These are phyloP conservation scores for Miniopterus natalensis DNA, from an alignment of 2,113 vertebrate species.

Conservation along the genomic window DNA sequence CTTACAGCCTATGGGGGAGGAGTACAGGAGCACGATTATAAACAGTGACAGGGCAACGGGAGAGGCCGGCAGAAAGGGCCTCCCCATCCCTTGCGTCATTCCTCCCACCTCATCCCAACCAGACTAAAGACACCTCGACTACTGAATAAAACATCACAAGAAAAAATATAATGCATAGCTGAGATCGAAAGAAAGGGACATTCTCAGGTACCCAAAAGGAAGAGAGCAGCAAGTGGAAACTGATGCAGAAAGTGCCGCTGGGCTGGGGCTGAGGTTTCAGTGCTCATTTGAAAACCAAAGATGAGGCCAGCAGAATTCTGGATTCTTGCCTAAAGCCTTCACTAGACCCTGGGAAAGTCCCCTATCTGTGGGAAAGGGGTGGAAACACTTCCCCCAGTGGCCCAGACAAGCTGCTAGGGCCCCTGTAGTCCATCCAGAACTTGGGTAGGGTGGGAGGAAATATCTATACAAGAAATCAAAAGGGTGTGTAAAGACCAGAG, in stretches of 20 bases:
- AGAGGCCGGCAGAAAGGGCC: not conserved
- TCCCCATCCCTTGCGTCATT: not conserved
- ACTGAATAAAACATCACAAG: not conserved
- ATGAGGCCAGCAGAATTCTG: not conserved
- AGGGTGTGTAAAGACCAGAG: not conserved
- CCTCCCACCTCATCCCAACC: too few species aligned
- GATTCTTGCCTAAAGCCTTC: not conserved
- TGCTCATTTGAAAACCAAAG: not conserved
- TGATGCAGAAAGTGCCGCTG: not conserved
- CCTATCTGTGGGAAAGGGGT: not conserved
- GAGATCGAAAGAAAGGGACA: slow-evolving; percentile 1
- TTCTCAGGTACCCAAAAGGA: not conserved
- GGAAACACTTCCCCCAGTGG: not conserved
- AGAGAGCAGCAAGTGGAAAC: not conserved
- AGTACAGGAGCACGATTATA: not conserved
- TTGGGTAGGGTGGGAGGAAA: not conserved
- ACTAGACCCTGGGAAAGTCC: not conserved
- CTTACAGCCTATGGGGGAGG: not conserved
- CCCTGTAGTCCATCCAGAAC: not conserved
- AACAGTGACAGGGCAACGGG: not conserved
- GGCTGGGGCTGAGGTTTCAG: not conserved
- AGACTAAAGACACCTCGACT: not conserved
- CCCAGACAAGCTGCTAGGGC: not conserved
- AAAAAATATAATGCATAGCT: not conserved
- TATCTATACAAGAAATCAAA: not conserved